Evolutionary conservation across 2,888 invertebrate species (phyloP), one percentile per base, ranked within the genome.

Genomic region (Eupithecia centaureata): DNA sequence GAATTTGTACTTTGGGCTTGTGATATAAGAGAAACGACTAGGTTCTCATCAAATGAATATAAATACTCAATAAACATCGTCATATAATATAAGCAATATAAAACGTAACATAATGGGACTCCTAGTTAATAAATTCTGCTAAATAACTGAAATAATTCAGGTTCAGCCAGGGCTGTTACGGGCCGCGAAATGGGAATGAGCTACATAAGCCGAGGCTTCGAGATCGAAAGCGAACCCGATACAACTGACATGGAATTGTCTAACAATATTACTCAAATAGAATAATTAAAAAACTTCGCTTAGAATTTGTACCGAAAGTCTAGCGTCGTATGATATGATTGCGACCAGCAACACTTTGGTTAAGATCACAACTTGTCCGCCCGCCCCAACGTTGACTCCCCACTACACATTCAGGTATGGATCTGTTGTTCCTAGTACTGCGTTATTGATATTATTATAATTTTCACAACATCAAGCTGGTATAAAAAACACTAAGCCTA

Each of bases 1-100:
- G 91, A 92, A 93, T 94, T 94, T 94, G 93, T 94, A 94, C 94
- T 94, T 94, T 93, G 93, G 92, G 93, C 86, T 91, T 92, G 93
- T 93, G 93, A 93, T 93, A 93, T 92, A 91, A 91, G 92, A 92
- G 93, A 93, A 91, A 88, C 93, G 94, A 93, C 93, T 94, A 93
- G 93, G 91, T 90, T 88, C 93, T 93, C 93, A 92, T 92, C 92
- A 90, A 93, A 92, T 92, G 91, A 93, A 91, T 90, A 90, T 91
- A 91, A 89, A 91, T 91, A 92, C 90, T 91, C 90, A 92, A 91
- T 92, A 92, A 92, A 92, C 91, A 92, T 91, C 86, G 91, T 91
- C 89, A 91, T 92, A 91, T 90, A 89, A 92, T 93, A 91, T 91
- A 92, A 92, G 92, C 91, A 93, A 92, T 93, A 91, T 89, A 92